These are phyloP conservation scores for Carterocephalus palaemon DNA, from an alignment of 2,888 invertebrate species.

Conservation along the genomic window DNA sequence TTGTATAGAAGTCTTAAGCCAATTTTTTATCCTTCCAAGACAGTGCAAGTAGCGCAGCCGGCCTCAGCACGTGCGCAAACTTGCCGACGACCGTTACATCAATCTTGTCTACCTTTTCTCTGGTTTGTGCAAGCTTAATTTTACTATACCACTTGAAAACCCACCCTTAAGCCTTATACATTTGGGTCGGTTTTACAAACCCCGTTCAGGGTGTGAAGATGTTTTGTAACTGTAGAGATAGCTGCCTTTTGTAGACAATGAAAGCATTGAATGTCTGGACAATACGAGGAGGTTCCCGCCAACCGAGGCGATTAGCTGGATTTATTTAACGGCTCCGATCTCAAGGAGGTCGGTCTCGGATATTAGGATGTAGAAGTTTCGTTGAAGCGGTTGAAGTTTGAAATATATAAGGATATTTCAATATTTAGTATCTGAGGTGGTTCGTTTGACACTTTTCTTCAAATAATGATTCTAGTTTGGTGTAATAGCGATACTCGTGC, in stretches of 20 bases:
- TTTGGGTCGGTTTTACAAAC: constrained; percentile 37
- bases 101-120: constrained; percentile 68
- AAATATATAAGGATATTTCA: too few relatives aligned
- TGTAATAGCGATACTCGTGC: too few relatives aligned
- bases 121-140: constrained; percentile 58
- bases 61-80: constrained; percentile 70
- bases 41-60: constrained; percentile 50
- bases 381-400: not conserved
- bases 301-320: constrained; percentile 60
- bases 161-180: constrained; percentile 31
- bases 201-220: constrained; percentile 34
- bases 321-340: constrained; percentile 67
- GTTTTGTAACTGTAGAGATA: constrained; percentile 31
- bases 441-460: too few relatives aligned
- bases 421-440: too few relatives aligned
- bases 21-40: constrained; percentile 34
- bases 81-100: constrained; percentile 68
- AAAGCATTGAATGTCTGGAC: constrained; percentile 69
- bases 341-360: constrained; percentile 38
- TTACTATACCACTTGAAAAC: constrained; percentile 31
- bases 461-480: too few relatives aligned
- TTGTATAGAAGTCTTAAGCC: constrained; percentile 27
- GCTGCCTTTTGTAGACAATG: constrained; percentile 52
- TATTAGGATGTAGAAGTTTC: constrained; percentile 33
- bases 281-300: constrained; percentile 51